These are phyloP conservation scores for Cetonia aurata DNA, from an alignment of 2,888 invertebrate species.

Conservation along the genomic window DNA sequence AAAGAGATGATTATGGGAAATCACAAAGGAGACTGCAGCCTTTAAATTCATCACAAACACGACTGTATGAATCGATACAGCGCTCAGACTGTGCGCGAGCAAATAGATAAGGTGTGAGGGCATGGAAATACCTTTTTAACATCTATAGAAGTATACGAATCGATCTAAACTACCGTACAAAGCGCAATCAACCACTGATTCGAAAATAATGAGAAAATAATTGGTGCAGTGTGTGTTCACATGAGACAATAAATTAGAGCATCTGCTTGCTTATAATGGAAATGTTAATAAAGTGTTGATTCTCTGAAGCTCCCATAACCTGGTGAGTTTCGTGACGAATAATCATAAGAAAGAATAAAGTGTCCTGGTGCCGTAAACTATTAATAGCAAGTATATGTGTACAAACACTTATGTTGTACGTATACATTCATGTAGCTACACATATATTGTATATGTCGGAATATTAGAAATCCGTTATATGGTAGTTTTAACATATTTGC, in stretches of 20 bases:
- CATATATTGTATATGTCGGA: too few relatives aligned
- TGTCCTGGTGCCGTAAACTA: too few relatives aligned
- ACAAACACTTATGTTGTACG: too few relatives aligned
- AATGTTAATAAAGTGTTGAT: too few relatives aligned
- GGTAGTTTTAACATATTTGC: too few relatives aligned
- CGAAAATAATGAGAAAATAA: slow-evolving; percentile 27
- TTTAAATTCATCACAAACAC: slow-evolving; percentile 16
- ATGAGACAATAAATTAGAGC: background rate
- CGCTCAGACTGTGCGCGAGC: background rate
- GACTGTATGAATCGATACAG: slow-evolving; percentile 11
- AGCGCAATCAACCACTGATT: slow-evolving; percentile 15
- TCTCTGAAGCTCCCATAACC: too few relatives aligned
- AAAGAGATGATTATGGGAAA: slow-evolving; percentile 7
- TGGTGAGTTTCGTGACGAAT: too few relatives aligned
- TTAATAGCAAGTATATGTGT: too few relatives aligned
- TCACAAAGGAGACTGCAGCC: slow-evolving; percentile 29
- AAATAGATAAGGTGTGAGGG: background rate
- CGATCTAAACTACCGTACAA: background rate
- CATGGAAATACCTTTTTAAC: slow-evolving; percentile 9
- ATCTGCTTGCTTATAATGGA: too few relatives aligned
- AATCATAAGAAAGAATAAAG: too few relatives aligned
- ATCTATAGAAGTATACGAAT: background rate
- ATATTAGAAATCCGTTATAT: too few relatives aligned
- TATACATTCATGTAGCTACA: too few relatives aligned
- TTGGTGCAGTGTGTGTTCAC: background rate